A percentile compares a stretch with the other conserved stretches of the same genome.
Evolutionary conservation across 2,888 invertebrate species (phyloP).

Genomic region (Autographa gamma): DNA sequence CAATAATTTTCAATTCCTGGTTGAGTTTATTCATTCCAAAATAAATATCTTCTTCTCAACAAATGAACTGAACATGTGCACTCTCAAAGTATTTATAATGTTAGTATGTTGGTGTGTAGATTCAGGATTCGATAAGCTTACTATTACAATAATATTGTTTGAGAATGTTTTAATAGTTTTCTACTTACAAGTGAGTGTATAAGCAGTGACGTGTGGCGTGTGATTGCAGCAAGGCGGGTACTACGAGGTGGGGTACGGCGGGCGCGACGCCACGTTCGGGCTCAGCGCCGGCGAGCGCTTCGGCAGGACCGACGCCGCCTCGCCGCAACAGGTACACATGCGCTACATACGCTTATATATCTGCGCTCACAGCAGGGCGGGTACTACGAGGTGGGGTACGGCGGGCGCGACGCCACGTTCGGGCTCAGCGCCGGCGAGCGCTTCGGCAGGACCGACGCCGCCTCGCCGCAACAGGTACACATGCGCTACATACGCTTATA

Average conservation of each 20-base stretch:
- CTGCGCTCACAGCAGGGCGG: conserved; percentile 63
- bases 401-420: conserved; percentile 78
- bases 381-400: conserved; percentile 86
- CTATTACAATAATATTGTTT: no score
- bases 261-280: conserved; percentile 79
- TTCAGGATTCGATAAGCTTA: no score
- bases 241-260: conserved; percentile 85
- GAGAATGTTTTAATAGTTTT: no score
- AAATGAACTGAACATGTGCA: no score
- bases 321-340: conserved; percentile 81
- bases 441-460: conserved; percentile 84
- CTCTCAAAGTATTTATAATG: no score
- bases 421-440: conserved; percentile 79
- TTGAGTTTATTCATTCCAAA: no score
- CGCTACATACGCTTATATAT: background rate
- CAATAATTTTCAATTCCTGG: no score
- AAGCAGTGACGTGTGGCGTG: no score
- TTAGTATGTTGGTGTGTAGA: no score
- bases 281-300: conserved; percentile 81
- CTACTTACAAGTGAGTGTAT: no score
- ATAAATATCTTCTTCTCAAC: no score
- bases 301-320: conserved; percentile 84
- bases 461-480: conserved; percentile 84
- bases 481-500: background rate
- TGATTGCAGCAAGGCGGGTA: conserved; percentile 77